Evolutionary conservation across 92 coral and sea anemone genomes (phyloP), one percentile per base, ranked within the genome.

Genomic region (Muricea muricata): DNA sequence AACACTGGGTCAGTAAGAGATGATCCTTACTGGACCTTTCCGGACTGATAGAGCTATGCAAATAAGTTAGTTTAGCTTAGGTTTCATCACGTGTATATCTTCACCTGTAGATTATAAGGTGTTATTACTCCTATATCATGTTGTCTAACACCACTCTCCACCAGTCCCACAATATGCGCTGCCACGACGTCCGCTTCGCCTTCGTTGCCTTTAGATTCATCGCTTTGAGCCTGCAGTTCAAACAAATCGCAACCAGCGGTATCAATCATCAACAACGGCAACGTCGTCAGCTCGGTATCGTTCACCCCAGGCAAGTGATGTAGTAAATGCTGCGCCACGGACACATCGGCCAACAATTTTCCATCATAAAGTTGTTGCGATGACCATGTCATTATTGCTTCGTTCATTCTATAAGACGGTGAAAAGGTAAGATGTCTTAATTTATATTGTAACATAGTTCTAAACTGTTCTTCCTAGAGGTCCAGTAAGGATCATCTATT

Each of bases 121-220:
- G 99, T 93, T 20, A 96, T 96, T 60, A 93, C 95, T 23, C 97
- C 99, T 61, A 96, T 96, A 68, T 93, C 94, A 24, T 69, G 73
- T 21, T 94, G 91, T 30, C 85, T 80, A n/a, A 96, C 89, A 30
- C 99, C 99, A 90, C 97, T 97, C 58, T 80, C 85, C 20, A 93
- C 87, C 79, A 96, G 91, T 8, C 93, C 89, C 45, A 89, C 73
- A 78, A 93, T 92, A 92, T 96, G 99, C 84, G 91, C 81, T 57
- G 94, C 85, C 14, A 96, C 99, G 50, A 96, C 94, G 79, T 93
- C 97, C 76, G 94, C 98, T 80, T 95, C 98, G 65, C 98, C 98
- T 75, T 95, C 97, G 80, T 95, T 95, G 7, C 98, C 98, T 83
- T 92, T 95, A 0, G 99, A 96, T 50, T 93, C 92, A 57, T 96